These are phyloP conservation scores for Theocolax elegans DNA, from an alignment of 1,140 invertebrate species.

Conservation along the genomic window DNA sequence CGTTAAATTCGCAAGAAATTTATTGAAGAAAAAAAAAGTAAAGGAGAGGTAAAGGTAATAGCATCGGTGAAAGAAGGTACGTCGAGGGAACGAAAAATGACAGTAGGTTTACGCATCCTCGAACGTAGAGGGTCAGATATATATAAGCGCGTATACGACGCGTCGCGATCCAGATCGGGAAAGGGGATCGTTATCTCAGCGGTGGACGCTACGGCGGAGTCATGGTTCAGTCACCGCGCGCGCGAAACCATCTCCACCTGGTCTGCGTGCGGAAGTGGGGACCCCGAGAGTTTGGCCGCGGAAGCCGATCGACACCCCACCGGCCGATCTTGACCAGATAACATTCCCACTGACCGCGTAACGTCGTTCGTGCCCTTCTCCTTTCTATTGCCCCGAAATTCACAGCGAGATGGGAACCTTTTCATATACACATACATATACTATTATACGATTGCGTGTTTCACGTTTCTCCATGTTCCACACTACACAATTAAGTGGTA, in stretches of 20 bases:
- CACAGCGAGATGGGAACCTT: background rate
- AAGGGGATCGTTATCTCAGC: slow-evolving; percentile 26
- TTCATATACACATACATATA: no score
- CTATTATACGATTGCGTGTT: no score
- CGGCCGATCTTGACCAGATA: slow-evolving; percentile 5
- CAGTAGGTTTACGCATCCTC: no score
- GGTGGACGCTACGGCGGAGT: background rate
- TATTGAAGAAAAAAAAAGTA: no score
- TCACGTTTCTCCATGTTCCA: no score
- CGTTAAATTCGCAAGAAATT: no score
- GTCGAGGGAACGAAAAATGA: no score
- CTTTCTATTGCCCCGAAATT: background rate
- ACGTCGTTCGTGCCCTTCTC: background rate
- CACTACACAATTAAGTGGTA: no score
- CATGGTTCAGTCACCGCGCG: slow-evolving; percentile 3
- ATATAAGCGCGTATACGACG: background rate
- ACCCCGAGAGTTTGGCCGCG: slow-evolving; percentile 11
- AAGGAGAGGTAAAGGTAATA: no score
- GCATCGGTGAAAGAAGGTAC: no score
- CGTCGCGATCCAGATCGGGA: slow-evolving; percentile 24
- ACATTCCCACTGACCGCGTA: background rate
- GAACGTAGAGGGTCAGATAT: no score
- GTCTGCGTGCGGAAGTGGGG: background rate
- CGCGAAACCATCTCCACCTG: slow-evolving; percentile 25
- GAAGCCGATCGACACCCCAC: slow-evolving; percentile 27